These are phyloP conservation scores for Remorina albescens DNA, from an alignment of 2,797 vertebrate species.

Conservation along the genomic window DNA sequence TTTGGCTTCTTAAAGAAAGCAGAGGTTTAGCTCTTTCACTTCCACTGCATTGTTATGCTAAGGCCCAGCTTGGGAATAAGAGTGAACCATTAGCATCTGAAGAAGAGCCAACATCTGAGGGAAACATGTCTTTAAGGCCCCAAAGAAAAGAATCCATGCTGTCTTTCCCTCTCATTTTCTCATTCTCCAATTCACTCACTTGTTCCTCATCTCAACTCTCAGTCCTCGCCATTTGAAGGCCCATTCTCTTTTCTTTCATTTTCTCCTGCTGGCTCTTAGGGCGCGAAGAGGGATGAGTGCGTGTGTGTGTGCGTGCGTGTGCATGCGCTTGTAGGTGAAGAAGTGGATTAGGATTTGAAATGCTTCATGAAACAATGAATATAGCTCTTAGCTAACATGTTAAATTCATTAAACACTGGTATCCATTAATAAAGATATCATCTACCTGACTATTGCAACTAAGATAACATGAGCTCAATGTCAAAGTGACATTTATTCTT, in stretches of 20 bases:
- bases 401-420: conserved; percentile 2
- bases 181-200: conserved; percentile 82
- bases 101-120: conserved; percentile 89
- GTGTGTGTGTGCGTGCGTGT: conserved; percentile 44
- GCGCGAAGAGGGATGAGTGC: conserved; percentile 67
- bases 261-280: conserved; percentile 77
- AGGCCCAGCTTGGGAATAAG: conserved; percentile 84
- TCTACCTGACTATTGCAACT: neutral
- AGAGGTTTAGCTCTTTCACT: conserved; percentile 89
- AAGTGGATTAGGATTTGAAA: conserved; percentile 61
- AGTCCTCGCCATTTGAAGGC: conserved; percentile 70
- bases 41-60: conserved; percentile 88
- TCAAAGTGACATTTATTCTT: too few relatives aligned
- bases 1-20: conserved; percentile 88
- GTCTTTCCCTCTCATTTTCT: conserved; percentile 84
- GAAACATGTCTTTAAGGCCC: conserved; percentile 84
- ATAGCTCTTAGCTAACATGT: conserved; percentile 38
- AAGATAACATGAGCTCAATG: neutral
- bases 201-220: conserved; percentile 80
- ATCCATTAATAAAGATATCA: conserved; percentile 6
- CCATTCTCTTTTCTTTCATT: conserved; percentile 74
- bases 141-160: conserved; percentile 86
- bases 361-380: conserved; percentile 60
- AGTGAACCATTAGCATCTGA: conserved; percentile 88
- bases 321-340: conserved; percentile 42